Percentiles rank a stretch among this genome's conserved stretches.
These are phyloP conservation scores for Lasioglossum baleicum DNA, from an alignment of 1,140 invertebrate species.

Conservation along the genomic window DNA sequence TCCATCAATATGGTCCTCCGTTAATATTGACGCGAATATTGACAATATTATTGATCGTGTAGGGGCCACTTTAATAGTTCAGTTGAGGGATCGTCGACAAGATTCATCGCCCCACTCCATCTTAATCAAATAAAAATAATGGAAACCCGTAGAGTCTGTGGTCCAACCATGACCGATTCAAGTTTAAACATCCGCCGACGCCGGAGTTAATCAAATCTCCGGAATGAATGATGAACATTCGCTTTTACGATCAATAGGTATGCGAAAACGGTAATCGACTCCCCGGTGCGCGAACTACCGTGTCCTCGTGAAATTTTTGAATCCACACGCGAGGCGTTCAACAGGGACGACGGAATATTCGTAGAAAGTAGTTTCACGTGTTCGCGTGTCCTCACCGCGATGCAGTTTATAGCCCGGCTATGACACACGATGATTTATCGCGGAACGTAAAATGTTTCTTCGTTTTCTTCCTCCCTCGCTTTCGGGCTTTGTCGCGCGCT, in stretches of 20 bases:
- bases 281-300: background rate
- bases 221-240: background rate
- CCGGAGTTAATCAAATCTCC: background rate
- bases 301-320: too few relatives aligned
- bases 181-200: background rate
- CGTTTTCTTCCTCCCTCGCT: background rate
- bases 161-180: background rate
- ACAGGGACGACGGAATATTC: background rate
- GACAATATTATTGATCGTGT: too few relatives aligned
- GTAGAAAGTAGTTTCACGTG: background rate
- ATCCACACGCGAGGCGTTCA: background rate
- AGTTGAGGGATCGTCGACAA: too few relatives aligned
- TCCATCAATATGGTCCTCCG: too few relatives aligned
- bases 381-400: background rate
- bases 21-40: too few relatives aligned
- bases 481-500: background rate
- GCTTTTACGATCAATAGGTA: background rate
- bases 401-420: conserved; percentile 9
- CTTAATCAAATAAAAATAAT: too few relatives aligned
- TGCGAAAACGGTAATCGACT: background rate
- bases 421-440: conserved; percentile 12
- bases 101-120: too few relatives aligned
- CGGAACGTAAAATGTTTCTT: conserved; percentile 2
- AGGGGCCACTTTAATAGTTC: too few relatives aligned
- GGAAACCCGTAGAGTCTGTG: too few relatives aligned